A percentile compares a stretch with the other conserved stretches of the same genome.
Conservation (phyloP, 1,140 invertebrate species). For the Papilio glaucus region DNA sequence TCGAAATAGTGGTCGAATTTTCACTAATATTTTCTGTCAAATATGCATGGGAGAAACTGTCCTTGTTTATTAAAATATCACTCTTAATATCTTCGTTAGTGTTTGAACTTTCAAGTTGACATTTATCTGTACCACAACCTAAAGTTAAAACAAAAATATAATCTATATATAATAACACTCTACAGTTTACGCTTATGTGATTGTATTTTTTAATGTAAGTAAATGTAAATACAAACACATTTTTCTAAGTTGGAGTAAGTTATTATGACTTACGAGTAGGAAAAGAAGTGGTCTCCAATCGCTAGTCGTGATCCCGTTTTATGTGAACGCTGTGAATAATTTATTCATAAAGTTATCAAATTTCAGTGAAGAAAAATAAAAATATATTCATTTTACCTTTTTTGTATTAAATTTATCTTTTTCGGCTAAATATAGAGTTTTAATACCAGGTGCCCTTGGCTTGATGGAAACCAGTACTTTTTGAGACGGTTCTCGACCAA, state of each 20-base stretch:
- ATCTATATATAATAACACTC: conserved; percentile 5
- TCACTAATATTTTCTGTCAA: conserved; percentile 50
- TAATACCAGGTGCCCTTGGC: conserved; percentile 63
- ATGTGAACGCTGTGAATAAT: conserved; percentile 55
- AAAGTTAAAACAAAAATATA: conserved; percentile 35
- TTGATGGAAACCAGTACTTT: conserved; percentile 68
- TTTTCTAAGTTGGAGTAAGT: too few relatives aligned
- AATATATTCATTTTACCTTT: conserved; percentile 49
- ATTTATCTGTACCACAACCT: conserved; percentile 59
- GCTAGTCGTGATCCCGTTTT: conserved; percentile 64
- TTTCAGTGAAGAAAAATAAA: not conserved
- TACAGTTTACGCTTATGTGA: conserved; percentile 10
- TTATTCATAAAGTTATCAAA: conserved; percentile 13
- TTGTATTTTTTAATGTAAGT: not conserved
- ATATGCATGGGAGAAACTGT: conserved; percentile 46
- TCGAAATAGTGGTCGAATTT: conserved; percentile 49
- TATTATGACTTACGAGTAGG: conserved; percentile 60
- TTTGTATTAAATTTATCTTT: conserved; percentile 61
- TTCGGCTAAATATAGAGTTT: conserved; percentile 72
- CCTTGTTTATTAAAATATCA: conserved; percentile 43
- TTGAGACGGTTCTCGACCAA: conserved; percentile 51
- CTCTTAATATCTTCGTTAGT: conserved; percentile 43
- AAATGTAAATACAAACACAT: too few relatives aligned
- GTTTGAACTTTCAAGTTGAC: conserved; percentile 47
- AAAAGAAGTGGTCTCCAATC: conserved; percentile 71